phyloP scores from a whole-genome alignment of 2,888 invertebrate species.

The Sarcophaga rosellei region DNA sequence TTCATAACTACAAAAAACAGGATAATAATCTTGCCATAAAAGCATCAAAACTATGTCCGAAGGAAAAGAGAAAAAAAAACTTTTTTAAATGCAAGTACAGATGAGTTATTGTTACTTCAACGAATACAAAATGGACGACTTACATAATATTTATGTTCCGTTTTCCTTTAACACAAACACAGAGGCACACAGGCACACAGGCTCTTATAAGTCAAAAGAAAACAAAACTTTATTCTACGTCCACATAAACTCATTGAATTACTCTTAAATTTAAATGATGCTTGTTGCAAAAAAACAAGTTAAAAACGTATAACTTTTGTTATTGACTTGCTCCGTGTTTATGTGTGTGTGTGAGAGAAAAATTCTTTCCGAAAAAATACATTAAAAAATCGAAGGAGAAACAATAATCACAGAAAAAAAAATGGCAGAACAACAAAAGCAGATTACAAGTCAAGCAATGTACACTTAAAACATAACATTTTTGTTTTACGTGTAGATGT shows the following conservation, averaged over 20 bases:
- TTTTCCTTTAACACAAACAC: slow-evolving; percentile 12
- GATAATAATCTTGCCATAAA: slow-evolving; percentile 2
- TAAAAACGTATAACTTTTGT: slow-evolving; percentile 38
- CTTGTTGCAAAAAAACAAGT: slow-evolving; percentile 22
- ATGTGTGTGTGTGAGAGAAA: not conserved
- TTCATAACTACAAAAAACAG: not conserved
- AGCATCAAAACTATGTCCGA: slow-evolving; percentile 39
- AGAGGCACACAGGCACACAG: not conserved
- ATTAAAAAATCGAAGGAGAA: slow-evolving; percentile 19
- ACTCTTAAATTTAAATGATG: not conserved
- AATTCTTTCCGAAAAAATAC: not conserved
- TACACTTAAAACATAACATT: not conserved
- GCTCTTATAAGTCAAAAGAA: not conserved
- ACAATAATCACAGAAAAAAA: not conserved
- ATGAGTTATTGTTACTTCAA: not conserved
- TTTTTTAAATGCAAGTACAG: slow-evolving; percentile 11
- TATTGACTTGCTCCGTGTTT: not conserved
- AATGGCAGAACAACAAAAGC: slow-evolving; percentile 36
- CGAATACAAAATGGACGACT: not conserved
- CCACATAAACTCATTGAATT: not conserved
- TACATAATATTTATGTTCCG: slow-evolving; percentile 29
- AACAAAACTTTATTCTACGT: too few relatives aligned
- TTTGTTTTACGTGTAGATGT: too few relatives aligned
- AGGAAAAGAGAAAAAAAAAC: not conserved
- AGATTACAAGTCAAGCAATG: slow-evolving; percentile 25